Evolutionary conservation across 1,140 invertebrate genomes (phyloP).

Genomic region (Andrena cerasifolii): DNA sequence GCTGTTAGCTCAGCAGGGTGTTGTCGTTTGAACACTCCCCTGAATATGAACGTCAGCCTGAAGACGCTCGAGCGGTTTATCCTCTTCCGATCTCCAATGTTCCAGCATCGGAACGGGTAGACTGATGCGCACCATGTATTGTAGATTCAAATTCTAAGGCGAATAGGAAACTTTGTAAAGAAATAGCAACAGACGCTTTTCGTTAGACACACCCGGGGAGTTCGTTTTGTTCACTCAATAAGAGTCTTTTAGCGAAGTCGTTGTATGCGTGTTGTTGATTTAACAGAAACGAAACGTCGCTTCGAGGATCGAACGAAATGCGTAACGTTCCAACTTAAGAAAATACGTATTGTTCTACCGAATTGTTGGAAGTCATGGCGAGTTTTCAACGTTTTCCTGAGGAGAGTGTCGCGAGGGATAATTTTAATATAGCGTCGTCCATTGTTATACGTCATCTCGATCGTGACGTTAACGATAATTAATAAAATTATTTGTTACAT

Average conservation of each 20-base stretch:
- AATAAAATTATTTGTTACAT: not conserved
- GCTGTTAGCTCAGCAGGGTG: constrained; percentile 79
- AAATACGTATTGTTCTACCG: not conserved
- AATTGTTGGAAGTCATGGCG: not conserved
- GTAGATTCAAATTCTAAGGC: not conserved
- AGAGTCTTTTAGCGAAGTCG: not conserved
- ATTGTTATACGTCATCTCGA: not conserved
- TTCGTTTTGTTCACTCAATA: not conserved
- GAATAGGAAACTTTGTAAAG: not conserved
- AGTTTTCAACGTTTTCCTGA: not conserved
- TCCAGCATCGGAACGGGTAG: not conserved
- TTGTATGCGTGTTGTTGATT: not conserved
- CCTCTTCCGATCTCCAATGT: not conserved
- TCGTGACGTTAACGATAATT: not conserved
- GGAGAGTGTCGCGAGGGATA: not conserved
- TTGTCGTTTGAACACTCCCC: constrained; percentile 72
- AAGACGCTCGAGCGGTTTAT: not conserved
- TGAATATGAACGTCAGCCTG: not conserved
- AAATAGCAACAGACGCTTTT: not conserved
- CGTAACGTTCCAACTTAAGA: not conserved
- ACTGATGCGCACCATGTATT: not conserved
- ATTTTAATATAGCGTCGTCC: not conserved
- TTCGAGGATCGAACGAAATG: not conserved
- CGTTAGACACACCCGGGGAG: not conserved
- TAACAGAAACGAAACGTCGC: not conserved